Conservation (phyloP, 2,113 vertebrate species). For the Crotalus helleri region DNA sequence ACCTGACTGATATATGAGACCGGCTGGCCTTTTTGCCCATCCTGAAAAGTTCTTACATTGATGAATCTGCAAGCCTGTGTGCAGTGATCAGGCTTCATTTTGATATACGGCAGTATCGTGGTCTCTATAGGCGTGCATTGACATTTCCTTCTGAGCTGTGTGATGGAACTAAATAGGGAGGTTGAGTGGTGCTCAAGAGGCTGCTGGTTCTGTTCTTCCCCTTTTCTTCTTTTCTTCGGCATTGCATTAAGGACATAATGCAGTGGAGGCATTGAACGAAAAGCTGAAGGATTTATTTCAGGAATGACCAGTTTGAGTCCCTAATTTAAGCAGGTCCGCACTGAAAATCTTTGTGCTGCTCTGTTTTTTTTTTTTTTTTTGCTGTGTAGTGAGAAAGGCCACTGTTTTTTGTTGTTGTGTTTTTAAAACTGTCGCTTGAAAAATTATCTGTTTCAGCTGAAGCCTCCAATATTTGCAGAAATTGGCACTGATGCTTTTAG, state of each 20-base stretch:
- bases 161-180: conserved; percentile 8
- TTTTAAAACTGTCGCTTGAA: not conserved
- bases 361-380: not conserved
- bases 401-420: no score
- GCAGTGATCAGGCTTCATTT: conserved; percentile 31
- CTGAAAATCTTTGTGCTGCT: not conserved
- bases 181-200: not conserved
- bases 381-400: not conserved
- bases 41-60: conserved; percentile 24
- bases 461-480: not conserved
- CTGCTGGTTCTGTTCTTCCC: not conserved
- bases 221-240: not conserved
- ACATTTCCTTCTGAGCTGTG: conserved; percentile 34
- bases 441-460: not conserved
- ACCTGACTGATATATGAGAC: conserved; percentile 21
- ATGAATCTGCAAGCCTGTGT: conserved; percentile 24
- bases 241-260: not conserved
- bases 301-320: not conserved
- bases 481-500: not conserved
- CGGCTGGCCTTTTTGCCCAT: conserved; percentile 14
- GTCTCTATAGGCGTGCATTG: conserved; percentile 15
- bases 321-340: not conserved
- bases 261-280: not conserved
- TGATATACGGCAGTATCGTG: conserved; percentile 37
- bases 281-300: not conserved